Base-by-base conservation (phyloP, 2,113 vertebrate species). In the Desmodus rotundus region DNA sequence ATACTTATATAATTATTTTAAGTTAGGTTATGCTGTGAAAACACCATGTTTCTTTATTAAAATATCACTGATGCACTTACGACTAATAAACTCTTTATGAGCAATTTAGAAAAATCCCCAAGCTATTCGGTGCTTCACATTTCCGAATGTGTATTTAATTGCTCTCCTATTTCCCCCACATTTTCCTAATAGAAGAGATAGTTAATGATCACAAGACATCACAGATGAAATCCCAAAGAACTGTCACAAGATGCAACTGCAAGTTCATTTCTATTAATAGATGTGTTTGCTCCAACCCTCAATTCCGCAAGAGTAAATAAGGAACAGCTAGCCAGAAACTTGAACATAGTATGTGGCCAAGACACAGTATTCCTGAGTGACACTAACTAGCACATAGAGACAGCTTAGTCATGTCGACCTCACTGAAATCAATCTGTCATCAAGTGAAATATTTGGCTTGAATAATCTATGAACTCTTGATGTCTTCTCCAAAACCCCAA, bases 181-280 rank as follows among this genome's bases (percentile, higher is more conserved):
- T 93, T 94, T 93, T 31, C 20, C 65, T 93, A 41, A 28, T 81
- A 87, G 58, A 89, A 91, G 38, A 22, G 38, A 93, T 41, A 81
- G 74, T 90, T 85, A 87, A 77, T 61, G 45, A 81, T 82, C 81
- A 95, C 54, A 92, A 87, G 22, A 84, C 96, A 87, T 90, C 76
- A 96, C 26, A 90, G 45, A 81, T 92, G 58, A 94, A 72, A 88
- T 74, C 80, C 54, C 50, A 72, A 86, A 80, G 47, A 91, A 85
- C 22, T 68, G 41, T 90, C 81, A 89, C 5, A 47, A 93, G 63
- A 73, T 43, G n/a, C 26, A 92, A 87, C 52, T 91, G 89, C 24
- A 73, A 87, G 24, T 45, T 68, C 38, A 74, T 83, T 87, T 94
- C 95, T 91, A 22, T 63, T 65, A 89, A 74, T 38, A 76, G 77